Evolutionary conservation across 2,888 invertebrate genomes (phyloP), one percentile per base, ranked within the genome.

Genomic region (Apotomis turbidana): DNA sequence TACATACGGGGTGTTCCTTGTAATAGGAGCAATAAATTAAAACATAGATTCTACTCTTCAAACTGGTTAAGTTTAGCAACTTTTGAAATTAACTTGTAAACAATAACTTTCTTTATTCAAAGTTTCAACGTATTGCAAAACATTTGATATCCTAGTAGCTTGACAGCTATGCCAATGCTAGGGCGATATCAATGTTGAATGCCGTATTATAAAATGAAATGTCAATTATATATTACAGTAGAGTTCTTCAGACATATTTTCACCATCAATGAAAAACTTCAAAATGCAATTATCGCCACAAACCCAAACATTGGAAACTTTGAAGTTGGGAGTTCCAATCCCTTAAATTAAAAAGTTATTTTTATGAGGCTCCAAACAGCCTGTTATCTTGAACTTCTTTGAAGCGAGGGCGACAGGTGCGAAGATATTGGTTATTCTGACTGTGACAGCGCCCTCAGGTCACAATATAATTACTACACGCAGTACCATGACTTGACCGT

Each of bases 371-470:
- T 63, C 62, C 68, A 59, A 68, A 61, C 63, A 68, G 46, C 52
- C 61, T 51, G 64, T 71, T 66, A 71, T 68, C 68, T 68, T 12
- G 41, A 57, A 72, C 41, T 71, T 68, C 68, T 59, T 74, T 67
- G 57, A 70, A 54, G 63, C 58, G 72, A 41, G 68, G 51, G 73
- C 77, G 78, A 75, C 85, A 85, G 86, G 84, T 86, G 85, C 76
- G 76, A 76, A 79, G 83, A 80, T 85, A 86, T 86, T 85, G 83
- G 80, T 80, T 80, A 83, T 80, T 66, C 83, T 81, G 82, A 80
- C 83, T 80, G 70, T 75, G 73, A 73, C 76, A 72, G 73, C 59
- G 70, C 51, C 67, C 61, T 57, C 63, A 12, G 15, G 12, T 5
- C 36, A n/a, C 44, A 44, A 8, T 44, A 36, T 27, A 46, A 27